These are phyloP conservation scores for Xestia ashworthii DNA, from an alignment of 2,888 invertebrate species.

Conservation along the genomic window DNA sequence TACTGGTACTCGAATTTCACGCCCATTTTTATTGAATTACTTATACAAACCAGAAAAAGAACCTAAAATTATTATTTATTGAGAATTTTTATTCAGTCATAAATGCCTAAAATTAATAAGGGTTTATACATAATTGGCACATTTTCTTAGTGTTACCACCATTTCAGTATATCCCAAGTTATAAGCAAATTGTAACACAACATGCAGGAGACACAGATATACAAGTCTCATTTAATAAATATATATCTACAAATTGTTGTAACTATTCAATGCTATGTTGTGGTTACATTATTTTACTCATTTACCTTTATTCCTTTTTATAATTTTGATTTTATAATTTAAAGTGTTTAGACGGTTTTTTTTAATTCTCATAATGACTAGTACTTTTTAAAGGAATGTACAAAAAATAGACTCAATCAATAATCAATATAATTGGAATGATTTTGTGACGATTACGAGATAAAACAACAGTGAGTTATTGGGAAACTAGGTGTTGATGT, in stretches of 20 bases:
- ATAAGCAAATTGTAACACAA: conserved; percentile 64
- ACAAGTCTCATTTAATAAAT: conserved; percentile 48
- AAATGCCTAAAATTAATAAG: conserved; percentile 70
- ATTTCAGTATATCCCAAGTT: conserved; percentile 51
- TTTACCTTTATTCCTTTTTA: conserved; percentile 42
- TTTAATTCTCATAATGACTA: conserved; percentile 72
- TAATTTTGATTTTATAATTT: conserved; percentile 56
- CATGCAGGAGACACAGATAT: conserved; percentile 38
- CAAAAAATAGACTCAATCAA: conserved; percentile 65
- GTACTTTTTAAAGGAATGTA: conserved; percentile 72
- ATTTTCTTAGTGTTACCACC: conserved; percentile 69
- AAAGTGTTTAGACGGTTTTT: conserved; percentile 59
- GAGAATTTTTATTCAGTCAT: conserved; percentile 72
- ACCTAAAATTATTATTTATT: conserved; percentile 66
- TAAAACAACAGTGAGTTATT: conserved; percentile 43
- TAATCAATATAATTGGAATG: conserved; percentile 59
- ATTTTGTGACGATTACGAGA: conserved; percentile 64
- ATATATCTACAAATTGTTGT: conserved; percentile 54
- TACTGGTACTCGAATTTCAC: conserved; percentile 67
- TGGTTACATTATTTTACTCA: conserved; percentile 60
- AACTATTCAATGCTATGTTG: conserved; percentile 49
- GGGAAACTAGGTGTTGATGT: conserved; percentile 36
- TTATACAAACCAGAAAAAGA: conserved; percentile 63
- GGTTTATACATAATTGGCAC: conserved; percentile 73
- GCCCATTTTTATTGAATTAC: conserved; percentile 59